These are phyloP conservation scores for Meteorus sp. DNA, from an alignment of 1,140 invertebrate genomes.

Conservation along the genomic window DNA sequence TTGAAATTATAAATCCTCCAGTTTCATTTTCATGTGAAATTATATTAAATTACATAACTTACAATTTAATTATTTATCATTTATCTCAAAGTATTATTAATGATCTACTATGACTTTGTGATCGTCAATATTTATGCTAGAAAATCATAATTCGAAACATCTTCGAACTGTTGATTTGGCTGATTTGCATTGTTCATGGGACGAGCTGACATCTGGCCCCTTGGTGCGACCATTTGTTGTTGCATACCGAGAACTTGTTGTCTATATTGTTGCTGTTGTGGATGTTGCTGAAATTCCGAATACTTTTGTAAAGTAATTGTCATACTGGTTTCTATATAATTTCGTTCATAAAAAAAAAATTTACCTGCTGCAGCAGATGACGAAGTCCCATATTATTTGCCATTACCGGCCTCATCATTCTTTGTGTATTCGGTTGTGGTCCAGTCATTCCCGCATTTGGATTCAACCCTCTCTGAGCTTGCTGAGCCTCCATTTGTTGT, in stretches of 20 bases:
- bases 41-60: too few species aligned
- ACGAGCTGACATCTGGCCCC: slow-evolving; percentile 50
- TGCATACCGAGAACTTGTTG: slow-evolving; percentile 57
- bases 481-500: slow-evolving; percentile 67
- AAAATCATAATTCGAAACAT: slow-evolving; percentile 58
- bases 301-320: slow-evolving; percentile 18
- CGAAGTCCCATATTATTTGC: slow-evolving; percentile 69
- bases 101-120: too few species aligned
- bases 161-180: slow-evolving; percentile 59
- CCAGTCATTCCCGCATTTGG: slow-evolving; percentile 47
- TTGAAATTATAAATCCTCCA: too few species aligned
- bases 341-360: neutral
- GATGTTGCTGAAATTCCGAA: slow-evolving; percentile 48
- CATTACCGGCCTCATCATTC: slow-evolving; percentile 68
- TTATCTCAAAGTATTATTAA: too few species aligned
- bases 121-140: slow-evolving; percentile 47
- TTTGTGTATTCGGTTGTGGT: slow-evolving; percentile 57
- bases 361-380: slow-evolving; percentile 70
- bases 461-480: slow-evolving; percentile 53
- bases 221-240: slow-evolving; percentile 54
- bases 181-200: slow-evolving; percentile 51
- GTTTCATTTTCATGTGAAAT: too few species aligned
- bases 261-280: slow-evolving; percentile 52
- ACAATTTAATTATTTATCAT: too few species aligned
- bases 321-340: neutral